Conservation (phyloP, 2,797 vertebrate genomes). For the Megaceryle alcyon region DNA sequence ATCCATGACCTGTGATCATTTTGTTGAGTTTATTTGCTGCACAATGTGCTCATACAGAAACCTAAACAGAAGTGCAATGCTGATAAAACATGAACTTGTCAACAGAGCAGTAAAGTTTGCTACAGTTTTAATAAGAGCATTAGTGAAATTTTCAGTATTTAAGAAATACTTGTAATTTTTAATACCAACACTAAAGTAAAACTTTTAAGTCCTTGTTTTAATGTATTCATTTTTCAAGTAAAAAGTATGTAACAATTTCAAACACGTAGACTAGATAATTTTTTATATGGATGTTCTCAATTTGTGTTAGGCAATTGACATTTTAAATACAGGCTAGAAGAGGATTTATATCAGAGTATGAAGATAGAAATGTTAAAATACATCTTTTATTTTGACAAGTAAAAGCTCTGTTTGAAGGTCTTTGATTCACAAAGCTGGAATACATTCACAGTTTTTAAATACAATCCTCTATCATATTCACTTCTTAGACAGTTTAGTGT, state of each 20-base stretch:
- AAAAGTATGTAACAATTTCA: conserved; percentile 15
- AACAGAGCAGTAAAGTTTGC: background rate
- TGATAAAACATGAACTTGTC: background rate
- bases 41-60: background rate
- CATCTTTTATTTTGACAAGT: conserved; percentile 61
- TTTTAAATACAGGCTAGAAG: conserved; percentile 60
- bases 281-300: conserved; percentile 17
- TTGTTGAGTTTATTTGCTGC: background rate
- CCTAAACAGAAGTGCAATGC: background rate
- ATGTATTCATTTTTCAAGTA: background rate
- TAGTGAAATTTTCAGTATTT: background rate
- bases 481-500: conserved; percentile 41
- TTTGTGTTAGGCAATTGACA: conserved; percentile 46
- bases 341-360: conserved; percentile 41
- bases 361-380: conserved; percentile 58
- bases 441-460: conserved; percentile 53
- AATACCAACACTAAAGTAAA: background rate
- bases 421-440: conserved; percentile 64
- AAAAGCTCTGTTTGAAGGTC: conserved; percentile 46
- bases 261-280: background rate
- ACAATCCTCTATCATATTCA: conserved; percentile 9
- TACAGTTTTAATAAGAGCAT: background rate
- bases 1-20: background rate
- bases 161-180: background rate
- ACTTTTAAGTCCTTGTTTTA: background rate